Evolutionary conservation across 1,140 invertebrate genomes (phyloP).

Genomic region (Theocolax elegans): DNA sequence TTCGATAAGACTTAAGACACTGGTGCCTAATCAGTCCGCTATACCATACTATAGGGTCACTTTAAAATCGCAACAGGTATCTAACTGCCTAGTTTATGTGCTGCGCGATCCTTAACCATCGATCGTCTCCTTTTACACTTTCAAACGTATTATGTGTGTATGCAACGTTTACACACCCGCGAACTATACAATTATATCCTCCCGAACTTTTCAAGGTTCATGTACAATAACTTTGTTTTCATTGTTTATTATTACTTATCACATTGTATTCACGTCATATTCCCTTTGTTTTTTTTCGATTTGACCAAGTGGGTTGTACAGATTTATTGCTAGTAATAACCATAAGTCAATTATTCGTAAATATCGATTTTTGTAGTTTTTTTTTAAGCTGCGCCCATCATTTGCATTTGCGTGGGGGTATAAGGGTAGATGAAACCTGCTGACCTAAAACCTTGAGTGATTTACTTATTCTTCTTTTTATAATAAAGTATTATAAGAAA

Average conservation of each 20-base stretch:
- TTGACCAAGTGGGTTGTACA: too few relatives aligned
- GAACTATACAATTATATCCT: too few relatives aligned
- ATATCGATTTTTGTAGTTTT: background rate
- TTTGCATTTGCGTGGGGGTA: background rate
- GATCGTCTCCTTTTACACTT: background rate
- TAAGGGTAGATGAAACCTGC: background rate
- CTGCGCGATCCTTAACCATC: conserved; percentile 2
- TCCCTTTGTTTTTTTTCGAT: too few relatives aligned
- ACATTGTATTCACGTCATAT: too few relatives aligned
- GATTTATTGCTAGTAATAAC: too few relatives aligned
- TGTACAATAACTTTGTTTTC: too few relatives aligned
- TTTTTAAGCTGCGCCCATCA: background rate
- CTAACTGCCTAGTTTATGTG: conserved; percentile 2
- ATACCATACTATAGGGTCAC: too few relatives aligned
- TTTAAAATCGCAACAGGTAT: conserved; percentile 18
- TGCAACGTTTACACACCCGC: too few relatives aligned
- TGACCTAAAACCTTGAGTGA: background rate
- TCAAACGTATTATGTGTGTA: background rate
- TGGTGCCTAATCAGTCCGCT: background rate
- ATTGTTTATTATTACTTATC: too few relatives aligned
- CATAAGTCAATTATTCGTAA: background rate
- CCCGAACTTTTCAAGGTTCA: too few relatives aligned
- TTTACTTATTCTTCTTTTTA: background rate
- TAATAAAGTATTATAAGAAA: too few relatives aligned
- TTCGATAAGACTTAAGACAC: too few relatives aligned